phyloP scores from a whole-genome alignment of 2,888 invertebrate genomes.

The Caenorhabditis macrosperma region DNA sequence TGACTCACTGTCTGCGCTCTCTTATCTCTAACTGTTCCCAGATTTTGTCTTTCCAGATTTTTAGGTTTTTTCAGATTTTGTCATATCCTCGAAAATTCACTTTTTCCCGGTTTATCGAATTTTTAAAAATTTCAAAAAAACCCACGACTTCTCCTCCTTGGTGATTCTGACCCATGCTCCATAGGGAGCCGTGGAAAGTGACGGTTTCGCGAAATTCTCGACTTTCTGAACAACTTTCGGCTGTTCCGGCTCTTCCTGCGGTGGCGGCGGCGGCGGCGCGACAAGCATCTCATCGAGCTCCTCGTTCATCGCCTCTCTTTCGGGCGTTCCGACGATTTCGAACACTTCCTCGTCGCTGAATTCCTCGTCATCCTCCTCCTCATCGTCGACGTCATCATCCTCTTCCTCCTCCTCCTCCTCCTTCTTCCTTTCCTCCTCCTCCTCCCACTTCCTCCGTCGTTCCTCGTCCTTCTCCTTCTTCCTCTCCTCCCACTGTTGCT shows the following conservation, averaged over 20 bases:
- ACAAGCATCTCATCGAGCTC: conserved; percentile 5
- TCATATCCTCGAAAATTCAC: too few relatives aligned
- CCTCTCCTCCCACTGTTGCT: conserved; percentile 21
- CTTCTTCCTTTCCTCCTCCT: not conserved
- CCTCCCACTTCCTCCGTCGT: not conserved
- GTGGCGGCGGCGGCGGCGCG: conserved; percentile 13
- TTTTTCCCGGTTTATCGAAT: too few relatives aligned
- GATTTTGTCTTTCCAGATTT: not conserved
- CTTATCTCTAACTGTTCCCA: too few relatives aligned
- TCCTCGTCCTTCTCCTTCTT: conserved; percentile 3
- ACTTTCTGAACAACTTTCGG: not conserved
- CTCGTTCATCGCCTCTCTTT: not conserved
- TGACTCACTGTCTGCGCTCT: too few relatives aligned
- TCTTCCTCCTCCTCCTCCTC: conserved; percentile 1
- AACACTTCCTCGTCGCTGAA: conserved; percentile 31
- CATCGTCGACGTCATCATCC: conserved; percentile 7
- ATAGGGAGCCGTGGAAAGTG: conserved; percentile 25
- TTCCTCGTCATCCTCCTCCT: conserved; percentile 5
- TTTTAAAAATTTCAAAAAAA: conserved; percentile 2
- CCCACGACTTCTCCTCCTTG: conserved; percentile 52
- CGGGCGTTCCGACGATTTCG: conserved; percentile 36
- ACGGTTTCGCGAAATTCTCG: not conserved
- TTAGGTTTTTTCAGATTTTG: too few relatives aligned
- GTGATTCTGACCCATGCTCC: conserved; percentile 62
- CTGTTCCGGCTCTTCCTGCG: not conserved